Conservation (phyloP, 2,797 vertebrate genomes). For the Pteropus rufus region DNA sequence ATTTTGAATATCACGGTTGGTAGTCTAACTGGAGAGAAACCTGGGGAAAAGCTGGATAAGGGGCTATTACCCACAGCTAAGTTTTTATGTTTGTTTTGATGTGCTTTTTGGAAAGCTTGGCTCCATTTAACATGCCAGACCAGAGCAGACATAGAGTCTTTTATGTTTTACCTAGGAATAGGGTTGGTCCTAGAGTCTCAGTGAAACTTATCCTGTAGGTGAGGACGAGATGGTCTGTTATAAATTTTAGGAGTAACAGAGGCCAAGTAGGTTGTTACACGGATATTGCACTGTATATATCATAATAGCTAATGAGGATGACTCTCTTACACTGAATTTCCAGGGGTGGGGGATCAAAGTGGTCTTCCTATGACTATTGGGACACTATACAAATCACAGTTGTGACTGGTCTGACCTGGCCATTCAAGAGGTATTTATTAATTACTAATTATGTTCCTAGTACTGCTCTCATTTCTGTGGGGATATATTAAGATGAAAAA, state of each 20-base stretch:
- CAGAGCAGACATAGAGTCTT: neutral
- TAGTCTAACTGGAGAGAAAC: neutral
- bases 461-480: neutral
- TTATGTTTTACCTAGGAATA: neutral
- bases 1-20: neutral
- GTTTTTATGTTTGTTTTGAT: neutral
- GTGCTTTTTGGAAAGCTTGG: neutral
- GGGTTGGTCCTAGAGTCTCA: neutral
- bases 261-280: neutral
- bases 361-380: neutral
- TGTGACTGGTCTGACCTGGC: neutral
- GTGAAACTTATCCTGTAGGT: neutral
- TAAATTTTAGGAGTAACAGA: neutral
- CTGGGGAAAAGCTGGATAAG: neutral
- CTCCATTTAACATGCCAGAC: neutral
- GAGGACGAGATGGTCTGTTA: neutral
- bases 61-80: neutral
- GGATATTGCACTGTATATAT: neutral
- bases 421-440: neutral
- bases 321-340: neutral
- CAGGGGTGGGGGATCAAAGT: neutral
- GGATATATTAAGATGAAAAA: neutral
- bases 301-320: neutral
- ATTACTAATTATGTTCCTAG: neutral
- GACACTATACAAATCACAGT: neutral